Conservation (phyloP, 2,888 invertebrate genomes). For the Laspeyria flexula region DNA sequence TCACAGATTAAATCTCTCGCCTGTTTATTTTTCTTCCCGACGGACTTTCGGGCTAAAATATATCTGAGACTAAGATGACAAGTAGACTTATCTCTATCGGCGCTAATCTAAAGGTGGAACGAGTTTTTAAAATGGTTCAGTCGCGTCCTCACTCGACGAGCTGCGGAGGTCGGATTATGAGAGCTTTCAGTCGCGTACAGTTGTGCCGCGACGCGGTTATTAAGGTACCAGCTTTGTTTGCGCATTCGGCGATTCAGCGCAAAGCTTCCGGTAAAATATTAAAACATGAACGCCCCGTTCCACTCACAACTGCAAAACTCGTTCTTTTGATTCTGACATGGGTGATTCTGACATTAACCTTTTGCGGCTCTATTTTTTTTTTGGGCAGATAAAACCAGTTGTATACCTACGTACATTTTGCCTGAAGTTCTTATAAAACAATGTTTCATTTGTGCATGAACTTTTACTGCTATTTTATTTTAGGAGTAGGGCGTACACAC, state of each 20-base stretch:
- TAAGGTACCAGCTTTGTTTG: conserved; percentile 78
- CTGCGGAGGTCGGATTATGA: conserved; percentile 71
- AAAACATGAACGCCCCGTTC: conserved; percentile 66
- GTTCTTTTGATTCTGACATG: conserved; percentile 38
- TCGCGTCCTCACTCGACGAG: conserved; percentile 57
- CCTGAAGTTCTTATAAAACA: background rate
- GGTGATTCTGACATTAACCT: conserved; percentile 32
- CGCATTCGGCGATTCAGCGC: conserved; percentile 72
- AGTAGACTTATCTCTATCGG: conserved; percentile 72
- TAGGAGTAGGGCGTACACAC: background rate
- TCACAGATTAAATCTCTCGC: conserved; percentile 79
- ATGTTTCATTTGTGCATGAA: background rate
- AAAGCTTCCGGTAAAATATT: conserved; percentile 77
- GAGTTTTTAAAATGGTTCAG: conserved; percentile 70
- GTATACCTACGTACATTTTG: background rate
- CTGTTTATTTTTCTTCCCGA: conserved; percentile 76
- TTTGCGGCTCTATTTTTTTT: conserved; percentile 27
- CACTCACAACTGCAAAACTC: conserved; percentile 54
- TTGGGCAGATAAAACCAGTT: conserved; percentile 21
- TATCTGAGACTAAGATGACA: conserved; percentile 70
- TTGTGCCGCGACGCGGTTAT: conserved; percentile 72
- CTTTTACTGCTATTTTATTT: background rate
- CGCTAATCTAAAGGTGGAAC: conserved; percentile 71
- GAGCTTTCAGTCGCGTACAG: conserved; percentile 69
- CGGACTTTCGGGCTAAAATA: conserved; percentile 68